Evolutionary conservation across 2,888 invertebrate species (phyloP).

Genomic region (Callyntrura guangdongensis): DNA sequence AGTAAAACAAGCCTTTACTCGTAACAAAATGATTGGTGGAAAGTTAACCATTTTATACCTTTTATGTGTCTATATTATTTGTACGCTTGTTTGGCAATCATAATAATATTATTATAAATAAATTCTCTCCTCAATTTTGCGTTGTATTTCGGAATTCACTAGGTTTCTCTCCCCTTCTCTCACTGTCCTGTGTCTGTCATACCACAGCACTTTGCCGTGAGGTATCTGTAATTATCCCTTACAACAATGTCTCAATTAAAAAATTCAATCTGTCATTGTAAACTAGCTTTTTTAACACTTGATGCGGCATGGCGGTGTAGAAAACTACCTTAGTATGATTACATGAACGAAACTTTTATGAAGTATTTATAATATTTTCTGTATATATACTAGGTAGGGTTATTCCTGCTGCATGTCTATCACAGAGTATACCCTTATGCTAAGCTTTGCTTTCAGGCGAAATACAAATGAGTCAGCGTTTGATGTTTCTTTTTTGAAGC

Average conservation of each 20-base stretch:
- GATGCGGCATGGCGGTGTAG: background rate
- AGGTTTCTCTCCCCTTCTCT: too few relatives aligned
- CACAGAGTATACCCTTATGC: too few relatives aligned
- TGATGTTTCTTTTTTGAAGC: too few relatives aligned
- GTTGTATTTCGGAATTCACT: background rate
- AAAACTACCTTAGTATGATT: background rate
- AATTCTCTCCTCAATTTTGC: slow-evolving; percentile 1
- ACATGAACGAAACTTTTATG: too few relatives aligned
- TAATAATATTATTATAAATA: slow-evolving; percentile 22
- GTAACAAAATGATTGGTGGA: slow-evolving; percentile 41
- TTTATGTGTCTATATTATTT: slow-evolving; percentile 37
- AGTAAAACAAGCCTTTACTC: slow-evolving; percentile 55
- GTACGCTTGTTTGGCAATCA: slow-evolving; percentile 27
- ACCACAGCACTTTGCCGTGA: slow-evolving; percentile 8
- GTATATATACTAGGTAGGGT: too few relatives aligned
- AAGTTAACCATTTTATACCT: slow-evolving; percentile 33
- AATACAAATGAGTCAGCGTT: too few relatives aligned
- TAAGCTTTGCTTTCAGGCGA: too few relatives aligned
- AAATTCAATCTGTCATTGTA: slow-evolving; percentile 65
- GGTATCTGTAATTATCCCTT: slow-evolving; percentile 34
- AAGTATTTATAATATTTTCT: too few relatives aligned
- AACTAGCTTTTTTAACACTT: background rate
- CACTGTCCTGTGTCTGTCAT: background rate
- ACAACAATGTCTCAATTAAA: slow-evolving; percentile 38
- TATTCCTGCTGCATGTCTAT: too few relatives aligned